These are phyloP conservation scores for Antigone vipio DNA, from an alignment of 2,113 vertebrate genomes.

Conservation along the genomic window DNA sequence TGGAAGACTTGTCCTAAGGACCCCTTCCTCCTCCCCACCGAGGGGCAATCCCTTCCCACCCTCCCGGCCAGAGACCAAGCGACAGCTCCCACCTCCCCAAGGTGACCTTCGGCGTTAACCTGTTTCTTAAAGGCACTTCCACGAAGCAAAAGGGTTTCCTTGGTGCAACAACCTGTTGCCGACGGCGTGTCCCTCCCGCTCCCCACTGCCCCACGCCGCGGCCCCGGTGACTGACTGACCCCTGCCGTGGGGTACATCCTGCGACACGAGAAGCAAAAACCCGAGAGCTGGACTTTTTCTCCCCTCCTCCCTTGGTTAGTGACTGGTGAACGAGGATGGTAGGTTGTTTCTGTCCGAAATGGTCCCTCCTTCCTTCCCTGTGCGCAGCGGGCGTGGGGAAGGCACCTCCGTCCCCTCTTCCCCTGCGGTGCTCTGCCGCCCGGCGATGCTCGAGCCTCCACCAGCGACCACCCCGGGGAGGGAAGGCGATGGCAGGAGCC, in stretches of 20 bases:
- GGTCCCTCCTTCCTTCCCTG: constrained; percentile 5
- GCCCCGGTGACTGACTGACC: neutral
- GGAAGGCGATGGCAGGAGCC: neutral
- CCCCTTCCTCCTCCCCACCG: constrained; percentile 32
- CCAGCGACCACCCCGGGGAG: neutral
- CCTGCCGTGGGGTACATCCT: neutral
- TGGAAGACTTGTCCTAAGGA: constrained; percentile 94
- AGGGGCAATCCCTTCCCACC: constrained; percentile 58
- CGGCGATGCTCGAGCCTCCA: neutral
- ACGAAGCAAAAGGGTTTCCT: constrained; percentile 55
- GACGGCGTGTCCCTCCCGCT: neutral
- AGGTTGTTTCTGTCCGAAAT: constrained; percentile 57
- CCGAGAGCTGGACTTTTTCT: constrained; percentile 47
- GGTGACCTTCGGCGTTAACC: constrained; percentile 60
- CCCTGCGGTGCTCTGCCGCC: neutral
- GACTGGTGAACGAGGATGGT: constrained; percentile 68
- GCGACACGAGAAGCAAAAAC: neutral
- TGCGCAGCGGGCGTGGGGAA: neutral
- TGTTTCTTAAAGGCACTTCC: constrained; percentile 73
- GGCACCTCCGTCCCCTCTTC: neutral
- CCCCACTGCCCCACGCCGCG: neutral
- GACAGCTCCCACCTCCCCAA: constrained; percentile 52
- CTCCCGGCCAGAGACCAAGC: constrained; percentile 27
- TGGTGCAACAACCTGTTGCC: neutral
- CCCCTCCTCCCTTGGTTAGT: constrained; percentile 42